A percentile compares a stretch with the other conserved stretches of the same genome.
These are phyloP conservation scores for Manacus vitellinus DNA, from an alignment of 2,113 vertebrate species.

Conservation along the genomic window DNA sequence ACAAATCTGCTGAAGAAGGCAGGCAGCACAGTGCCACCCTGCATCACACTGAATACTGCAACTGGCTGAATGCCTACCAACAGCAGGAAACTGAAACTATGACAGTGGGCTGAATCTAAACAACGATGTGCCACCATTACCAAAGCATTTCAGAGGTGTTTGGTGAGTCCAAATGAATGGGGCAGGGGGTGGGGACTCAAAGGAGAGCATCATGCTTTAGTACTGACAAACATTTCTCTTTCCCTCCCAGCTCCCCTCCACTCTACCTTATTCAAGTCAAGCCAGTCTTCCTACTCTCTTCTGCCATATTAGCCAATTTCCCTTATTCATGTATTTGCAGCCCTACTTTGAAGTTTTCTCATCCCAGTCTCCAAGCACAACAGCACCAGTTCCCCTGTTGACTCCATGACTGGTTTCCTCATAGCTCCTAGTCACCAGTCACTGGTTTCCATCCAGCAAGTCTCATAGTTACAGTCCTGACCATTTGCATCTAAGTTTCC, in stretches of 20 bases:
- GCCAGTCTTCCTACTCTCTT: not conserved
- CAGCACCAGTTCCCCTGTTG: fast-evolving
- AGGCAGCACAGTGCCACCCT: fast-evolving
- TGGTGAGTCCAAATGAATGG: not conserved
- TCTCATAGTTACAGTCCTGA: not conserved
- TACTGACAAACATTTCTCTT: not conserved
- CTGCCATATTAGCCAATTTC: not conserved
- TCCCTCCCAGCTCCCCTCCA: not conserved
- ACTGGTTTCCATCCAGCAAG: not conserved
- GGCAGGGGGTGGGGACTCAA: not conserved
- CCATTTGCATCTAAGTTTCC: not conserved
- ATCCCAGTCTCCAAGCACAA: not conserved
- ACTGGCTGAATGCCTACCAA: not conserved
- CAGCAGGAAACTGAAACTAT: not conserved
- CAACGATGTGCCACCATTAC: not conserved
- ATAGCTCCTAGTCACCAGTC: not conserved
- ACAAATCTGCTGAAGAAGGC: not conserved
- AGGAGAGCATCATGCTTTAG: not conserved
- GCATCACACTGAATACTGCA: not conserved
- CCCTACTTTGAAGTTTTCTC: not conserved
- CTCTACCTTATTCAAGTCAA: not conserved
- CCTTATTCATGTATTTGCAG: not conserved
- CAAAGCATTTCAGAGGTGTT: not conserved
- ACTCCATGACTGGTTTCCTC: not conserved
- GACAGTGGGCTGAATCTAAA: not conserved